These are phyloP conservation scores for Scaptomyza montana DNA, from an alignment of 1,140 invertebrate species.

Conservation along the genomic window DNA sequence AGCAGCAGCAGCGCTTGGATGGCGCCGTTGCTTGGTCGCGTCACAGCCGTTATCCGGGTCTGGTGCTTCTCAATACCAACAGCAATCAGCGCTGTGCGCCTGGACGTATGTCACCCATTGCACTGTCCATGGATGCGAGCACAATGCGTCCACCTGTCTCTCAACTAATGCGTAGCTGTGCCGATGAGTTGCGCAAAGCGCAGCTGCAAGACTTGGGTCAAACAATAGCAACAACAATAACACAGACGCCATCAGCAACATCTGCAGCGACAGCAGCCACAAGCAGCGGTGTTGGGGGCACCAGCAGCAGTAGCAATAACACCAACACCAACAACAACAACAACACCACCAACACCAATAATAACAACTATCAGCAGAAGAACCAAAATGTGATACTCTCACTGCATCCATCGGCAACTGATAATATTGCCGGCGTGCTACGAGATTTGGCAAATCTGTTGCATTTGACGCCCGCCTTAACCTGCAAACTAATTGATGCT, in stretches of 20 bases:
- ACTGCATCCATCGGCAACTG: conserved; percentile 94
- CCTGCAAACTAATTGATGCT: conserved; percentile 85
- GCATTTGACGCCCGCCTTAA: conserved; percentile 93
- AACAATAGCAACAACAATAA: not conserved
- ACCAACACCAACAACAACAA: conserved; percentile 84
- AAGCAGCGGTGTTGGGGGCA: conserved; percentile 6
- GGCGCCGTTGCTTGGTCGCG: conserved; percentile 53
- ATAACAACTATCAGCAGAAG: conserved; percentile 83
- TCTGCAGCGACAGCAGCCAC: conserved; percentile 84
- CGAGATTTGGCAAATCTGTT: conserved; percentile 95
- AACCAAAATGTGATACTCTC: conserved; percentile 94
- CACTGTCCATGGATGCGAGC: conserved; percentile 84
- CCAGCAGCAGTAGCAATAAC: conserved; percentile 22
- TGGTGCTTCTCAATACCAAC: conserved; percentile 68
- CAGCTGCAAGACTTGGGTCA: conserved; percentile 56
- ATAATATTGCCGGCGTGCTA: conserved; percentile 96
- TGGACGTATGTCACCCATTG: conserved; percentile 88
- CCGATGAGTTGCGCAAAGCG: conserved; percentile 60
- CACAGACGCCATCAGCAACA: conserved; percentile 83
- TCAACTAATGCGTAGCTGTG: conserved; percentile 53
- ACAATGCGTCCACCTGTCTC: conserved; percentile 55
- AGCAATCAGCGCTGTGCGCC: conserved; percentile 56
- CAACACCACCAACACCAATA: conserved; percentile 84
- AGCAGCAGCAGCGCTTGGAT: conserved; percentile 17
- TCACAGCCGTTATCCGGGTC: conserved; percentile 62